Base-by-base conservation (phyloP, 35 echinoderm and acorn worm genomes). In the Ophioderma brevispina region DNA sequence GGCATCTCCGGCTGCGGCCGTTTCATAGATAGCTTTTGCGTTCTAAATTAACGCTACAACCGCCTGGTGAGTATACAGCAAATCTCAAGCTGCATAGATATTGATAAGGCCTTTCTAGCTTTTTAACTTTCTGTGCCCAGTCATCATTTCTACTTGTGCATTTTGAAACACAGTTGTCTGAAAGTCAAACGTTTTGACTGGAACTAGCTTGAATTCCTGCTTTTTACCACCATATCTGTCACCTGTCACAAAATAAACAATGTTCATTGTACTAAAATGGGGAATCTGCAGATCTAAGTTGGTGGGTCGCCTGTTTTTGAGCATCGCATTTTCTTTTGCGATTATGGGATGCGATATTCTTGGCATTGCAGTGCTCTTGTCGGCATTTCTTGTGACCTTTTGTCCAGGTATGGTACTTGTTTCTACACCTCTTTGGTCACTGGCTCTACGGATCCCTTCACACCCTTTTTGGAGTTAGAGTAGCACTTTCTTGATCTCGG, bases 181-280 rank as follows among this genome's bases (percentile, higher is more conserved):
- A 81, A 81, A 81, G 79, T 81, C 79, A 81, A 81, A 81, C 37
- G 79, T 81, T 81, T 81, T 81, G 79, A 81, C 79, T 32, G 79
- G 79, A 35, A 81, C 37, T 37, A 81, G 33, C 37, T 81, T 81
- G 36, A 35, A 81, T 31, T 81, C 30, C 30, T 31, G 30, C 37
- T 81, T 81, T 81, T 37, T 38, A 35, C 79, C 79, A 81, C 37
- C 79, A 81, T 13, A 81, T 81, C 37, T 81, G 37, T 81, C 79
- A 35, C 79, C 79, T 34, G 1, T 81, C 13, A 13, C 79, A 38
- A 31, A 81, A 81, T 37, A 81, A 81, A 35, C 79, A 81, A 35
- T 81, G 79, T 39, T 81, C 79, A 34, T 81, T 81, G 11, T 81
- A 81, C 36, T 36, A 6, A 35, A 81, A 81, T 37, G 30, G 79